These are phyloP conservation scores for Sebastes kiyomatsui DNA, from an alignment of 2,797 vertebrate species.

Conservation along the genomic window DNA sequence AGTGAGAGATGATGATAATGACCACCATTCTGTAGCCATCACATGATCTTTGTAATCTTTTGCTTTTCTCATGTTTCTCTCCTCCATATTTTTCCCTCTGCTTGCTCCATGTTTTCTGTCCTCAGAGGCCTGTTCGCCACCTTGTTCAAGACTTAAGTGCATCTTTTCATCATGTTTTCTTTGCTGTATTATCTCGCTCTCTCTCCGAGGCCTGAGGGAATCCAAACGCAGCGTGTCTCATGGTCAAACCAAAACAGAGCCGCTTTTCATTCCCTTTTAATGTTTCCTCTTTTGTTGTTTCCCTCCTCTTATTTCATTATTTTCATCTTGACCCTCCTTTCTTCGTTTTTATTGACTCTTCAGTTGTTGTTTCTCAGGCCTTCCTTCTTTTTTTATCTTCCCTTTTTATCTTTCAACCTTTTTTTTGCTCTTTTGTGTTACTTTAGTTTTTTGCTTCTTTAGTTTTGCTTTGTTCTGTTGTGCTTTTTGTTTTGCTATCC, in stretches of 20 bases:
- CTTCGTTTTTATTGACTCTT: background rate
- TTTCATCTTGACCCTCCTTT: background rate
- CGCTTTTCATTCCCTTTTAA: background rate
- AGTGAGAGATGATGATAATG: background rate
- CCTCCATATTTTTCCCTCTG: background rate
- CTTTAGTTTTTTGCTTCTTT: too few relatives aligned
- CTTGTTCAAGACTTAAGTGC: constrained; percentile 3
- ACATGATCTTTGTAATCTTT: background rate
- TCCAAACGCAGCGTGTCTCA: background rate
- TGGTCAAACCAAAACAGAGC: background rate
- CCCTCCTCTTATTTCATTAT: background rate
- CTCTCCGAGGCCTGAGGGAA: constrained; percentile 2
- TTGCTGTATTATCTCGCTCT: background rate
- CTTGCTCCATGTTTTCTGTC: background rate
- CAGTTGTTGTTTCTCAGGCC: background rate
- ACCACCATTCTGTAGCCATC: background rate
- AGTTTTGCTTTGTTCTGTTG: background rate
- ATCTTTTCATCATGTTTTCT: constrained; percentile 17
- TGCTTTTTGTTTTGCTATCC: background rate
- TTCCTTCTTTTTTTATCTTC: background rate
- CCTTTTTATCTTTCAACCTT: background rate
- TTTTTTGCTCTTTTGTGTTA: background rate
- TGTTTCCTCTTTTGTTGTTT: background rate
- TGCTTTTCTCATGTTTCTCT: background rate
- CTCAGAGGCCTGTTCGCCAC: background rate